Base-by-base conservation (phyloP, 2,888 invertebrate species). In the Plagodis dolabraria region DNA sequence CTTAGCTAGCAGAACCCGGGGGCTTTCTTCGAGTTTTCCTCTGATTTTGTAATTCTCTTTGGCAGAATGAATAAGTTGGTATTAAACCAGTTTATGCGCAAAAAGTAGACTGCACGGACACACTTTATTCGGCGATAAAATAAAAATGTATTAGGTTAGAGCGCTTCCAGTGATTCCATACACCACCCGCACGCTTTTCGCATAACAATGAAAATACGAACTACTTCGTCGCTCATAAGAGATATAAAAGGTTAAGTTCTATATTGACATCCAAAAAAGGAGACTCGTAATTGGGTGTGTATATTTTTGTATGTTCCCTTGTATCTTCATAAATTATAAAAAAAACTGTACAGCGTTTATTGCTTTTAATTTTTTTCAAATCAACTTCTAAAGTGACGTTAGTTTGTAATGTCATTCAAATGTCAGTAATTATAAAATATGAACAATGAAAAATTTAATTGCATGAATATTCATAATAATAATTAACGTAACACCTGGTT, bases 141-240 rank as follows among this genome's bases (percentile, higher is more conserved):
- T 67, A 62, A 64, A 68, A 67, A 58, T 22, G 60, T 63, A 67
- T 65, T 63, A 67, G 60, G 47, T 47, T 53, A 56, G n/a, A 64
- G 57, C 60, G 53, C 61, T 64, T 60, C 47, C 57, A 67, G 60
- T 64, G 62, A 64, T 67, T 67, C 62, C 47, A 58, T 60, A 62
- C 47, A 60, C 56, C 57, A 56, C 63, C 61, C 57, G 54, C 50
- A 61, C 63, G 57, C 58, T 65, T 64, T 67, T 60, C 67, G 67
- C 67, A 69, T 69, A 67, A 69, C 67, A 69, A 69, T 69, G 64
- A 67, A 64, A 65, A 58, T 53, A 46, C 36, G 47, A 48, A 50
- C 50, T 60, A 43, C 22, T 47, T 55, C 47, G 48, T 55, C 52
- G 33, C 52, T 47, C 53, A 57, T 57, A 57, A 43, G 60, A 62